These are phyloP conservation scores for Eciton burchellii DNA, from an alignment of 1,140 invertebrate genomes.

Conservation along the genomic window DNA sequence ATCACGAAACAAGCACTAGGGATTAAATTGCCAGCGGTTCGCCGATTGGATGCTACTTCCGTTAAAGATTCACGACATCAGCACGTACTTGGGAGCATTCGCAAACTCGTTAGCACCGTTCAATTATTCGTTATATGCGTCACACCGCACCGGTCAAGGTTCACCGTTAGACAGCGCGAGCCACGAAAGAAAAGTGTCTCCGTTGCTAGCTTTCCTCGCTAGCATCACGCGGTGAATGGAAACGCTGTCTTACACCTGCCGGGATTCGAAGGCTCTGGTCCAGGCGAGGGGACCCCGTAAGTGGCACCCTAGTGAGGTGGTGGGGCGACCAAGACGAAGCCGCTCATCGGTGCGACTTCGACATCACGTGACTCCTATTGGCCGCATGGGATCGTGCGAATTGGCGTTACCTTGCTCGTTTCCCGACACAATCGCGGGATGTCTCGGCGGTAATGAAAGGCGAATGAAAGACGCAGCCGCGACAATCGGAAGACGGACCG, in stretches of 20 bases:
- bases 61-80: neutral
- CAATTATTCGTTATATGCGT: neutral
- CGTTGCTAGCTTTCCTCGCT: constrained; percentile 4
- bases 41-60: too few species aligned
- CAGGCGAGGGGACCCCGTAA: constrained; percentile 46
- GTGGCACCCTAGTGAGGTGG: constrained; percentile 63
- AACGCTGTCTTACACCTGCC: constrained; percentile 69
- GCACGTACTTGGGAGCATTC: neutral
- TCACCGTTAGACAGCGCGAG: neutral
- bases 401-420: neutral
- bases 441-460: neutral
- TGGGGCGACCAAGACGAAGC: constrained; percentile 39
- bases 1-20: too few species aligned
- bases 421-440: neutral
- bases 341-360: neutral
- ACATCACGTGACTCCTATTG: neutral
- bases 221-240: constrained; percentile 67
- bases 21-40: too few species aligned
- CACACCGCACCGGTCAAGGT: too few species aligned
- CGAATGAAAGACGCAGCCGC: too few species aligned
- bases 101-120: neutral
- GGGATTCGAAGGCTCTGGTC: constrained; percentile 45
- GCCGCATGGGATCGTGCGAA: neutral
- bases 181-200: neutral
- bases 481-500: neutral